These are phyloP conservation scores for Neopelma chrysocephalum DNA, from an alignment of 2,797 vertebrate species.

Conservation along the genomic window DNA sequence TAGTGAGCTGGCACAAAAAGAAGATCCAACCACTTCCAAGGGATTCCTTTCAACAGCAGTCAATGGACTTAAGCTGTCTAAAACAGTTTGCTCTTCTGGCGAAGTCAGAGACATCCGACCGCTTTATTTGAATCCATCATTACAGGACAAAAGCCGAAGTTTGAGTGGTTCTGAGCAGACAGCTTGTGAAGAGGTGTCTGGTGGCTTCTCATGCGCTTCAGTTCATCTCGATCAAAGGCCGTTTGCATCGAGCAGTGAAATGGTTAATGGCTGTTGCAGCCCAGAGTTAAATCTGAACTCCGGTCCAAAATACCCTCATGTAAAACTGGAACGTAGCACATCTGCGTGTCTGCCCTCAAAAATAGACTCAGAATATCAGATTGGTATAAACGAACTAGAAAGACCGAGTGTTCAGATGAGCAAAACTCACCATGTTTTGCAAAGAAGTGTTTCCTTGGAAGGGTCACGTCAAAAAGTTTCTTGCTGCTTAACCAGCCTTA, in stretches of 20 bases:
- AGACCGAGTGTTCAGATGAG: slow-evolving; percentile 70
- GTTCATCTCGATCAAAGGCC: slow-evolving; percentile 82
- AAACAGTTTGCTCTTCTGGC: slow-evolving; percentile 65
- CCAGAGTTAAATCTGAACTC: slow-evolving; percentile 62
- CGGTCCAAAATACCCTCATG: slow-evolving; percentile 49
- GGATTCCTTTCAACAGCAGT: slow-evolving; percentile 82
- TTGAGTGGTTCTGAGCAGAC: slow-evolving; percentile 53
- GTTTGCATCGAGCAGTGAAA: slow-evolving; percentile 65
- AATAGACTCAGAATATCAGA: slow-evolving; percentile 64
- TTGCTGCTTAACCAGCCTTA: slow-evolving; percentile 87
- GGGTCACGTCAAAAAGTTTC: slow-evolving; percentile 84
- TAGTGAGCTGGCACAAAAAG: slow-evolving; percentile 71
- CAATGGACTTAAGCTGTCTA: slow-evolving; percentile 83
- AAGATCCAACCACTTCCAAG: slow-evolving; percentile 76
- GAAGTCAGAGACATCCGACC: slow-evolving; percentile 84
- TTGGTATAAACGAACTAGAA: slow-evolving; percentile 53
- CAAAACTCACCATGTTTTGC: slow-evolving; percentile 78
- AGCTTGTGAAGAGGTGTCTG: slow-evolving; percentile 67
- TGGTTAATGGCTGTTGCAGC: slow-evolving; percentile 62
- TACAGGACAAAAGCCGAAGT: slow-evolving; percentile 73
- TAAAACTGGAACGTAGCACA: slow-evolving; percentile 81
- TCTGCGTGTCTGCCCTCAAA: slow-evolving; percentile 82
- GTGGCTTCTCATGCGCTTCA: slow-evolving; percentile 81
- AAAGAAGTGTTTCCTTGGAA: slow-evolving; percentile 92
- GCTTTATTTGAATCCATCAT: slow-evolving; percentile 78